A percentile compares a stretch with the other conserved stretches of the same genome.
Evolutionary conservation across 1,140 invertebrate species (phyloP).

Genomic region (Lepidostoma basale): DNA sequence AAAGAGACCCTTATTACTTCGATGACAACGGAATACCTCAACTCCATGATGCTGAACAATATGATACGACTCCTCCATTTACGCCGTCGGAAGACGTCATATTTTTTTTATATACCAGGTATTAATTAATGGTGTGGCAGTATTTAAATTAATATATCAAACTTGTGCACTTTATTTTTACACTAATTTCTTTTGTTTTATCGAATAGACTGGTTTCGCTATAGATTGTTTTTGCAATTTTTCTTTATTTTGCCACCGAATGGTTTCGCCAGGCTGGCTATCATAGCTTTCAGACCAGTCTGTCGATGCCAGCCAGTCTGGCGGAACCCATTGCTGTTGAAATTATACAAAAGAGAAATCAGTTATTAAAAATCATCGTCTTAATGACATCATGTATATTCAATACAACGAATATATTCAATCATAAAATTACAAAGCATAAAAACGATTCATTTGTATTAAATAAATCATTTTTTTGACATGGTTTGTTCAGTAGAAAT

Average conservation of each 20-base stretch:
- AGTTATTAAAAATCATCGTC: neutral
- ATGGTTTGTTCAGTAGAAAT: no score
- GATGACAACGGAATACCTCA: neutral
- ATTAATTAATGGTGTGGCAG: no score
- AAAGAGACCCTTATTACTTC: neutral
- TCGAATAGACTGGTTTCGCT: neutral
- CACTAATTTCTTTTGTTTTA: neutral
- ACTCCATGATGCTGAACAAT: neutral
- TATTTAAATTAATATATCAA: no score
- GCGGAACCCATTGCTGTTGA: no score
- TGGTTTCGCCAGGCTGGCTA: no score
- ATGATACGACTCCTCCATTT: neutral
- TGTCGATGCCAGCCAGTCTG: no score
- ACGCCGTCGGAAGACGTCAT: conserved; percentile 10
- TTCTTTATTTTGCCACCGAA: neutral
- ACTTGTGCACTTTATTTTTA: neutral
- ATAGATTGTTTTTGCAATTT: neutral
- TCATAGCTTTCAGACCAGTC: no score
- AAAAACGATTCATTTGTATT: neutral
- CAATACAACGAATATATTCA: no score
- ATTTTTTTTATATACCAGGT: conserved; percentile 32
- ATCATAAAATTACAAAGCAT: neutral
- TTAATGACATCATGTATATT: no score
- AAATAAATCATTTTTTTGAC: neutral
- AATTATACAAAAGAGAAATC: no score